These are phyloP conservation scores for Stichodactyla helianthus DNA, from an alignment of 64 coral and sea anemone species.

Conservation along the genomic window DNA sequence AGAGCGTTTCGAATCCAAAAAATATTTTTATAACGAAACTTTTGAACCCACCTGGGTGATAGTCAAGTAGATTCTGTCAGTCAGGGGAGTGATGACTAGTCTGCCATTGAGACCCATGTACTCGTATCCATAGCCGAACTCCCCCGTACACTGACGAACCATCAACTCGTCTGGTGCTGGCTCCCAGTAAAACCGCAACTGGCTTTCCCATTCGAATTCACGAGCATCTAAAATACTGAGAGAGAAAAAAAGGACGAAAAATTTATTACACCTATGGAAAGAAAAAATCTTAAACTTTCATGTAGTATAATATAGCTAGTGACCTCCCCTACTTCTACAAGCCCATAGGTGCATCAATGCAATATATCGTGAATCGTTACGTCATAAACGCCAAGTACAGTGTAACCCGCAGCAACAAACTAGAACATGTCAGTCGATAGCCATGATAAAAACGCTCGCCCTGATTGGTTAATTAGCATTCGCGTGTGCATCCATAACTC, in stretches of 20 bases:
- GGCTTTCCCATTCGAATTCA: constrained; percentile 99
- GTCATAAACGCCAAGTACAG: no score
- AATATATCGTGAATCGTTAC: no score
- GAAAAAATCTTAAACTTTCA: neutral
- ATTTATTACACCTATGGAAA: neutral
- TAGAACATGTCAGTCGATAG: no score
- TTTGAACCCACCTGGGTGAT: constrained; percentile 75
- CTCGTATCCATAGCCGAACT: constrained; percentile 99
- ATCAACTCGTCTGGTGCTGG: constrained; percentile 85
- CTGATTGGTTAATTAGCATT: no score
- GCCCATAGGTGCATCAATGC: no score
- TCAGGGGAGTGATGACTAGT: constrained; percentile 94
- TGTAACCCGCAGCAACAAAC: no score
- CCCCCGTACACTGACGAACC: constrained; percentile 89
- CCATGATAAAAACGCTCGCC: no score
- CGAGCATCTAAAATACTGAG: constrained; percentile 91
- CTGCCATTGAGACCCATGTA: constrained; percentile 97
- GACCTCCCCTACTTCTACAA: no score
- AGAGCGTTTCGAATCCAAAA: no score
- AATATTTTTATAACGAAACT: no score
- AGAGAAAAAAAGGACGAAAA: neutral
- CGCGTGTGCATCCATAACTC: no score
- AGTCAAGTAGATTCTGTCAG: constrained; percentile 96
- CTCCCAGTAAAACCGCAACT: constrained; percentile 96
- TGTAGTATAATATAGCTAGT: no score